These are phyloP conservation scores for Aquatica leii DNA, from an alignment of 2,888 invertebrate species.

Conservation along the genomic window DNA sequence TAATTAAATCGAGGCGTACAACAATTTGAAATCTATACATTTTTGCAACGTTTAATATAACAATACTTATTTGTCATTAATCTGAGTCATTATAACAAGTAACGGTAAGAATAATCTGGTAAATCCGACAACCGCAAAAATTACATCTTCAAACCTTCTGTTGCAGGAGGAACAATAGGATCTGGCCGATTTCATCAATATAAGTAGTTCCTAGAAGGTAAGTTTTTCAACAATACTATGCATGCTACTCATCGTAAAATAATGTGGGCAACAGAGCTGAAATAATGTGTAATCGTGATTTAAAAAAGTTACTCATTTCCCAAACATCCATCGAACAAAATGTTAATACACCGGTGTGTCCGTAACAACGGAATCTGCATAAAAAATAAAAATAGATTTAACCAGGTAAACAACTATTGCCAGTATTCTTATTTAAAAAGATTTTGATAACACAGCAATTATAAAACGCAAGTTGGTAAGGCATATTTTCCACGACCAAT, in stretches of 20 bases:
- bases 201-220: conserved; percentile 33
- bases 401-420: background rate
- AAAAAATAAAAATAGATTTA: no score
- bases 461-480: background rate
- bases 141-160: conserved; percentile 31
- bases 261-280: conserved; percentile 21
- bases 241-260: conserved; percentile 3
- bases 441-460: background rate
- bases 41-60: no score
- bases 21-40: no score
- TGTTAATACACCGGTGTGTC: no score
- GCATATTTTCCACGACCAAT: background rate
- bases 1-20: no score
- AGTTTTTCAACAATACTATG: conserved; percentile 29
- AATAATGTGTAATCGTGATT: no score
- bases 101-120: conserved; percentile 17
- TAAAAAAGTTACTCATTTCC: no score
- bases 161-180: conserved; percentile 35
- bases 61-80: no score
- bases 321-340: no score
- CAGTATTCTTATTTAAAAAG: no score
- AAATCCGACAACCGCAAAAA: conserved; percentile 32
- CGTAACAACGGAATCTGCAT: no score
- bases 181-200: conserved; percentile 27
- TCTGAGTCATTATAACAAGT: background rate